Evolutionary conservation across 1,140 invertebrate species (phyloP).

Genomic region (Papilio helenus): DNA sequence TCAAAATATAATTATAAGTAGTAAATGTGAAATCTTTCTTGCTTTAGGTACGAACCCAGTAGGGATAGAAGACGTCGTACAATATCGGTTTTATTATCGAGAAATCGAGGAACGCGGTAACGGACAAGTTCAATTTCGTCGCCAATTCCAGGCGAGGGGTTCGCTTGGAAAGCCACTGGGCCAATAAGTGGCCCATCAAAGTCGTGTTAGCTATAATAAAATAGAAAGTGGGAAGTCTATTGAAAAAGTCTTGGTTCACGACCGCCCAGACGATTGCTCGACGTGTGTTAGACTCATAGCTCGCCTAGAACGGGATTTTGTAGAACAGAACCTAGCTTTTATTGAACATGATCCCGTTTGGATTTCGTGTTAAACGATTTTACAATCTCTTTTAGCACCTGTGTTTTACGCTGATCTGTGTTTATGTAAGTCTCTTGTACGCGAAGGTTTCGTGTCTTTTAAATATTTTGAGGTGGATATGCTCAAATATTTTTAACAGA

Average conservation of each 20-base stretch:
- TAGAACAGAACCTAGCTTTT: background rate
- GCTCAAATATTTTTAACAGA: background rate
- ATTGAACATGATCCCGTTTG: slow-evolving; percentile 14
- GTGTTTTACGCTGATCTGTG: background rate
- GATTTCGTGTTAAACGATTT: slow-evolving; percentile 32
- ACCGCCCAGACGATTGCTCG: slow-evolving; percentile 33
- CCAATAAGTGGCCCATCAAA: slow-evolving; percentile 77
- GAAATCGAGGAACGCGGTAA: slow-evolving; percentile 29
- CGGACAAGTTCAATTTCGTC: slow-evolving; percentile 39
- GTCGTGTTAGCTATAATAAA: slow-evolving; percentile 79
- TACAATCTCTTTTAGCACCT: slow-evolving; percentile 16
- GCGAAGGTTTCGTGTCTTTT: background rate
- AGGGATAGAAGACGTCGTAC: slow-evolving; percentile 34
- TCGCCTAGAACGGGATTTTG: slow-evolving; percentile 2
- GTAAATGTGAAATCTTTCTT: slow-evolving; percentile 35
- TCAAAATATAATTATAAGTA: background rate
- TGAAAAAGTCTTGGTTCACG: slow-evolving; percentile 51
- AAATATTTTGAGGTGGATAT: background rate
- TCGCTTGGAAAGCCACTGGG: slow-evolving; percentile 67
- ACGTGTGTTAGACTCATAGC: slow-evolving; percentile 14
- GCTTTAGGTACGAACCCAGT: slow-evolving; percentile 54
- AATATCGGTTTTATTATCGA: slow-evolving; percentile 39
- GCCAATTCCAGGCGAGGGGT: slow-evolving; percentile 55
- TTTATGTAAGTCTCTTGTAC: background rate
- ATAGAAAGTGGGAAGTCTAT: slow-evolving; percentile 67